Percentiles rank a stretch among this genome's conserved stretches.
phyloP scores from a whole-genome alignment of 2,888 invertebrate species.

The Fissipunctia ypsillon region DNA sequence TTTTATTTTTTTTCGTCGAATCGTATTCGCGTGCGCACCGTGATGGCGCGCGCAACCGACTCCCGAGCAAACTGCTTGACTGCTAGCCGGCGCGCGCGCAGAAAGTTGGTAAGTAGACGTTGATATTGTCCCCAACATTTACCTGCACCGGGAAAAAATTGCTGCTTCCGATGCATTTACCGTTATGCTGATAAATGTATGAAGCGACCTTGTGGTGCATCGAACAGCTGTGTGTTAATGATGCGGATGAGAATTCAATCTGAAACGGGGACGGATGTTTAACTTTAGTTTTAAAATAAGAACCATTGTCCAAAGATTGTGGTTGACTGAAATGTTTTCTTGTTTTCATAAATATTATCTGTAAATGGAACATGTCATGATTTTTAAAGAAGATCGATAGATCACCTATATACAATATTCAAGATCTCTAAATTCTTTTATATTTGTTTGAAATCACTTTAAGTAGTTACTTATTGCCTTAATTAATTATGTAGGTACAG shows the following conservation, averaged over 20 bases:
- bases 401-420: background rate
- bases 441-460: background rate
- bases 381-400: background rate
- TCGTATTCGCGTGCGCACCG: conserved; percentile 77
- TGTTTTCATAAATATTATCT: background rate
- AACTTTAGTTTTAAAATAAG: background rate
- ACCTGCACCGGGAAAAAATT: conserved; percentile 35
- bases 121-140: conserved; percentile 62
- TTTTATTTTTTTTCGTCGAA: conserved; percentile 27
- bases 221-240: conserved; percentile 16
- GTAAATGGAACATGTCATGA: background rate
- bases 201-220: conserved; percentile 30
- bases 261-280: conserved; percentile 11
- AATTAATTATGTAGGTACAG: no score
- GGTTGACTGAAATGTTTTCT: background rate
- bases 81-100: conserved; percentile 54
- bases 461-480: background rate
- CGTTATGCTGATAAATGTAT: conserved; percentile 34
- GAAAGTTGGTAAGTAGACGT: conserved; percentile 62
- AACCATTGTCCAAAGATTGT: background rate
- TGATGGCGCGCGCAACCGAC: conserved; percentile 75
- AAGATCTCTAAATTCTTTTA: background rate
- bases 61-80: conserved; percentile 65
- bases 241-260: conserved; percentile 20
- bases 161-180: conserved; percentile 45